Percentiles rank a stretch among this genome's conserved stretches.
These are phyloP conservation scores for Anoplolepis gracilipes DNA, from an alignment of 1,140 invertebrate species.

Conservation along the genomic window DNA sequence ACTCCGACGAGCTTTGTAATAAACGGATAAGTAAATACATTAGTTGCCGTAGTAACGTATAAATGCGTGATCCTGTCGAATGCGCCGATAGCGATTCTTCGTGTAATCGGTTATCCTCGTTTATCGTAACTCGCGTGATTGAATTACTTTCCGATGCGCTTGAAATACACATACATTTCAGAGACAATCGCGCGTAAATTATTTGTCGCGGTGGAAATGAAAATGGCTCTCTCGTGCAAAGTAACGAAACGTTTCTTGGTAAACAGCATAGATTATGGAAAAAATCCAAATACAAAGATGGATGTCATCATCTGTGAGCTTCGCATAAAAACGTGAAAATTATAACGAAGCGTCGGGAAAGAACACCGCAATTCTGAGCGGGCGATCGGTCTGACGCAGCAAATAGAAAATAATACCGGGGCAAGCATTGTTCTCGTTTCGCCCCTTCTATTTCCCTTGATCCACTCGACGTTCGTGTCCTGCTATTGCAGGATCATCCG, in stretches of 20 bases:
- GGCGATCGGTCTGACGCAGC: slow-evolving; percentile 73
- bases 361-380: slow-evolving; percentile 46
- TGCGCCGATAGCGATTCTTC: slow-evolving; percentile 55
- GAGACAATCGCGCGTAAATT: slow-evolving; percentile 41
- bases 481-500: slow-evolving; percentile 70
- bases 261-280: slow-evolving; percentile 18
- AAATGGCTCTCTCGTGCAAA: slow-evolving; percentile 17
- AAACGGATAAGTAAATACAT: slow-evolving; percentile 61
- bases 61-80: slow-evolving; percentile 53
- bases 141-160: slow-evolving; percentile 10
- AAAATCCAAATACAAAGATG: neutral
- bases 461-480: slow-evolving; percentile 56
- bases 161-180: slow-evolving; percentile 26
- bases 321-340: slow-evolving; percentile 40
- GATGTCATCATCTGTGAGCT: neutral
- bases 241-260: neutral
- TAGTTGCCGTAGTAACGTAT: slow-evolving; percentile 53
- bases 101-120: slow-evolving; percentile 41
- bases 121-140: slow-evolving; percentile 31
- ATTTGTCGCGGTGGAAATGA: slow-evolving; percentile 23
- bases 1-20: slow-evolving; percentile 50
- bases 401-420: slow-evolving; percentile 78
- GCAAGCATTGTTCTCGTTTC: slow-evolving; percentile 73
- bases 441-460: slow-evolving; percentile 64
- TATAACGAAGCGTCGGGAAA: slow-evolving; percentile 34